Base-by-base conservation (phyloP, 2,888 invertebrate genomes). In the Incurvaria masculella region DNA sequence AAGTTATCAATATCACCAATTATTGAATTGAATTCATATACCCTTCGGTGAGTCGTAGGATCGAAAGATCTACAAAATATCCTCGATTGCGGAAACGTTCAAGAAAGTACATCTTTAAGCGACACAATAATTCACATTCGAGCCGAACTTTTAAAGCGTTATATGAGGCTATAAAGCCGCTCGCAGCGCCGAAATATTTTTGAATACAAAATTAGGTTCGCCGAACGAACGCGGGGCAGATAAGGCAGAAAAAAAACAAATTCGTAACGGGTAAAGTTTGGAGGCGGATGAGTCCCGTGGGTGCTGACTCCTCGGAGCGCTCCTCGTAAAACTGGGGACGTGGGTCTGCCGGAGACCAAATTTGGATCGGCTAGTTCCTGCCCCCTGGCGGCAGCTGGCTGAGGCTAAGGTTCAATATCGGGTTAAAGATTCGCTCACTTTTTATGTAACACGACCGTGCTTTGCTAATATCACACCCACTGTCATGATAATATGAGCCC, bases 231-330 rank as follows among this genome's bases (percentile, higher is more conserved):
- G 74, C 73, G 75, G 70, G 68, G 71, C 74, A 76, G 75, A 76
- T 75, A 78, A 74, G 74, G 75, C 73, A 70, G 64, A 59, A 73
- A 75, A 76, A 76, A 78, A 78, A 78, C 76, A 75, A 78, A 78
- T 76, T 78, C 76, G 76, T 76, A 75, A 76, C 76, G 78, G 78
- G 76, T 76, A 76, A 78, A 78, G 74, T 76, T 78, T 78, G 75
- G 75, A 75, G 74, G 75, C 75, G 66, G 71, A 78, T 78, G 74
- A 69, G 62, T 78, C 78, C 78, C 78, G 66, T 59, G 78, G 76
- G 78, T 75, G 78, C 78, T 76, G 78, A 78, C 74, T 76, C 75
- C 75, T 75, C 75, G 74, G 69, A 74, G 74, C 73, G 70, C 62
- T 63, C 72, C 67, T 78, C 78, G 78, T 78, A 78, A 78, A 78